Conservation (phyloP, 2,888 invertebrate genomes). For the Aquatica leii region DNA sequence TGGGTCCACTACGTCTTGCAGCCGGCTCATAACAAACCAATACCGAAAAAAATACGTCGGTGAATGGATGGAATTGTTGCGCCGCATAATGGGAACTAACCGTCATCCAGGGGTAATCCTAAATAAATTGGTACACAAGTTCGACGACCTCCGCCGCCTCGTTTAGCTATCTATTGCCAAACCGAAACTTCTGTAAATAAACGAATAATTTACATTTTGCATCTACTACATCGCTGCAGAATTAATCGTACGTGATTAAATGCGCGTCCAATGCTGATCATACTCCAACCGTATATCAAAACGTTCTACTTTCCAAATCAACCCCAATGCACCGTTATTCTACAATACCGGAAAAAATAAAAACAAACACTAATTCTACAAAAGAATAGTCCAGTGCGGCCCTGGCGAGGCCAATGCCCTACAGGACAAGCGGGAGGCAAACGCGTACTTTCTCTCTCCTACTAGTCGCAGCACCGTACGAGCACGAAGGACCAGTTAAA, state of each 20-base stretch:
- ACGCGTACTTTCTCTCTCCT: conserved; percentile 36
- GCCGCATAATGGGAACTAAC: conserved; percentile 15
- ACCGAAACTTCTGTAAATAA: conserved; percentile 31
- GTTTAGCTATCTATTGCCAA: conserved; percentile 29
- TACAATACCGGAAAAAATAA: conserved; percentile 14
- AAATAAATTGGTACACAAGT: conserved; percentile 30
- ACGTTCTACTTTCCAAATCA: conserved; percentile 3
- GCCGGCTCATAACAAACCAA: conserved; percentile 18
- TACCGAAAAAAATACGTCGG: conserved; percentile 8
- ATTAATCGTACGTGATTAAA: conserved; percentile 23
- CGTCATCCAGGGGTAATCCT: conserved; percentile 27
- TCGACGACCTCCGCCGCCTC: conserved; percentile 24
- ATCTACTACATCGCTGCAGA: conserved; percentile 11
- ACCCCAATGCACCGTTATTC: conserved; percentile 8
- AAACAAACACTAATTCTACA: conserved; percentile 27
- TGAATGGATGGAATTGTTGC: conserved; percentile 11
- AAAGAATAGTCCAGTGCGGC: conserved; percentile 27
- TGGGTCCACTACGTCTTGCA: conserved; percentile 25
- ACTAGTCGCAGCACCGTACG: conserved; percentile 18
- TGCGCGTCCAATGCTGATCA: conserved; percentile 12
- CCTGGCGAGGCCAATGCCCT: conserved; percentile 35
- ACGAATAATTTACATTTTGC: conserved; percentile 25
- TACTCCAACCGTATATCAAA: not conserved
- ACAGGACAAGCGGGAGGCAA: conserved; percentile 31
- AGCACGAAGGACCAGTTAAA: conserved; percentile 19